phyloP scores from a whole-genome alignment of 2,888 invertebrate species.

The Gnatocerus cornutus region DNA sequence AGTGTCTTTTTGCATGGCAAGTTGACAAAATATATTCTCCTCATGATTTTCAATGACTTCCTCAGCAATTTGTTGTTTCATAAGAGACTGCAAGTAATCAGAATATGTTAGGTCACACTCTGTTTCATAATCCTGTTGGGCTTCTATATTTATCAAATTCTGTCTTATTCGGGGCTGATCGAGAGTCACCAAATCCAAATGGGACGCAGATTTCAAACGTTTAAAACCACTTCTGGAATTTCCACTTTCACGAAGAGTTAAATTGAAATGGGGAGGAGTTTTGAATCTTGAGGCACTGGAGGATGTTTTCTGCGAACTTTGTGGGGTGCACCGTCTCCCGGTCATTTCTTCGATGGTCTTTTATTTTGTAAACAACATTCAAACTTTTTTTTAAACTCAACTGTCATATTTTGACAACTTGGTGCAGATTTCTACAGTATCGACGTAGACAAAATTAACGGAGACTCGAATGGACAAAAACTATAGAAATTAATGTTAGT shows the following conservation, averaged over 20 bases:
- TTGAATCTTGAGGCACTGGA: neutral
- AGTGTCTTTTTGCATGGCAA: constrained; percentile 47
- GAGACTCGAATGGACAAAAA: too few relatives aligned
- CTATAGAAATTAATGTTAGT: too few relatives aligned
- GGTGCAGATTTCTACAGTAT: neutral
- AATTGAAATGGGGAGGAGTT: neutral
- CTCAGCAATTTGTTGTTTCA: constrained; percentile 47
- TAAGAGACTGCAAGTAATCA: constrained; percentile 52
- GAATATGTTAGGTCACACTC: constrained; percentile 52
- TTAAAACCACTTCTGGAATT: neutral
- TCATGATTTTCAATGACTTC: constrained; percentile 36
- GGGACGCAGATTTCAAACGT: neutral
- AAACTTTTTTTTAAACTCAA: neutral
- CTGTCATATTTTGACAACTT: constrained; percentile 1
- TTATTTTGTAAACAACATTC: neutral
- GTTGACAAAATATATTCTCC: constrained; percentile 47
- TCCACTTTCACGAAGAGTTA: neutral
- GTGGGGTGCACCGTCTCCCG: neutral
- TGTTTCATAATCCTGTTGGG: constrained; percentile 23
- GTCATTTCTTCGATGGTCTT: neutral
- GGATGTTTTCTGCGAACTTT: neutral
- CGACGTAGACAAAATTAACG: too few relatives aligned
- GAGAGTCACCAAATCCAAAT: constrained; percentile 1
- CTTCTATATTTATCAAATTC: constrained; percentile 5
- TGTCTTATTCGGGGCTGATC: neutral